Evolutionary conservation across 1,140 invertebrate genomes (phyloP).

Genomic region (Arctopsyche grandis): DNA sequence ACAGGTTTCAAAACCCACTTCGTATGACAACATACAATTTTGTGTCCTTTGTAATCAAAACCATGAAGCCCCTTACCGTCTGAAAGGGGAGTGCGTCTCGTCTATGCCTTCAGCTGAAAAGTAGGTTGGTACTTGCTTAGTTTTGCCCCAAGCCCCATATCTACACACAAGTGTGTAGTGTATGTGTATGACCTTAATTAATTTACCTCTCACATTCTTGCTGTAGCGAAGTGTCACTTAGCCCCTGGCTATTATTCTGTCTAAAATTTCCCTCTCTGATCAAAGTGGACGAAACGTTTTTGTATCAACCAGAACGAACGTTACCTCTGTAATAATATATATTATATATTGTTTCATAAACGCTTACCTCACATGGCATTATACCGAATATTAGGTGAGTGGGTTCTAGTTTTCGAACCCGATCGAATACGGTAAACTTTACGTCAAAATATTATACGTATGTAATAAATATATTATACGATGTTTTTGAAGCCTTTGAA

Average conservation of each 20-base stretch:
- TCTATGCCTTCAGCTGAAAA: constrained; percentile 14
- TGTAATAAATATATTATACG: no score
- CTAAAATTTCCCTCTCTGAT: neutral
- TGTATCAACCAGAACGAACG: neutral
- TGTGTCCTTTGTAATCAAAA: constrained; percentile 5
- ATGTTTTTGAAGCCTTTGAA: no score
- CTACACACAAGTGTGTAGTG: neutral
- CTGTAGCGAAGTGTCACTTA: constrained; percentile 23
- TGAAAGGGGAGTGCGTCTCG: constrained; percentile 5
- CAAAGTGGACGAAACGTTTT: constrained; percentile 8
- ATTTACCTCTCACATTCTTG: constrained; percentile 24
- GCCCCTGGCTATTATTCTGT: neutral
- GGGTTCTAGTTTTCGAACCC: no score
- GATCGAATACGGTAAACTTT: no score
- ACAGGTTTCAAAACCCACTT: no score
- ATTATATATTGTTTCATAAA: no score
- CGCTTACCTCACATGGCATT: no score
- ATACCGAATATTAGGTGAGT: no score
- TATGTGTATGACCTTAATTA: constrained; percentile 27
- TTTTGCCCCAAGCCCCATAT: neutral
- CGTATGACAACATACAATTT: neutral
- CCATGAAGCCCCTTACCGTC: constrained; percentile 20
- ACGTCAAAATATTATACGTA: no score
- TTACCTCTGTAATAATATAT: no score
- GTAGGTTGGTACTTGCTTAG: neutral